phyloP scores from a whole-genome alignment of 2,888 invertebrate species.

The Scaptomyza cyrtandrae region DNA sequence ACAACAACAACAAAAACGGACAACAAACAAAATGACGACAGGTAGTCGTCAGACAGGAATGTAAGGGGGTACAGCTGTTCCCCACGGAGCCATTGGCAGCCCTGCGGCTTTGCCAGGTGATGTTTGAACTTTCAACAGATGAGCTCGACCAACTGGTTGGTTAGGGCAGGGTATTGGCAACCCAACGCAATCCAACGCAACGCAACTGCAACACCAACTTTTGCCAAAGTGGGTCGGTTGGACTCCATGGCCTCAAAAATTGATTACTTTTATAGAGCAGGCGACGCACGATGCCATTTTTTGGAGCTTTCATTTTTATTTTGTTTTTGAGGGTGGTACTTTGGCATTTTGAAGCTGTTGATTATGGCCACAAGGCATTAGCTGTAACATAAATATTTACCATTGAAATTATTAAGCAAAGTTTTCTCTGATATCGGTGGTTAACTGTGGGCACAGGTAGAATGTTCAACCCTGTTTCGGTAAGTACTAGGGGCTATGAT shows the following conservation, averaged over 20 bases:
- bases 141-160: constrained; percentile 32
- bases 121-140: constrained; percentile 72
- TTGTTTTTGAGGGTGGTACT: constrained; percentile 5
- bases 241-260: constrained; percentile 55
- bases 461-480: not conserved
- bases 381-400: constrained; percentile 76
- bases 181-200: constrained; percentile 9
- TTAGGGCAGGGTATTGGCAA: constrained; percentile 5
- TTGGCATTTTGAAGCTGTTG: constrained; percentile 72
- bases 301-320: constrained; percentile 23
- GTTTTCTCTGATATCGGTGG: constrained; percentile 53
- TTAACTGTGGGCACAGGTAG: constrained; percentile 19
- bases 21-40: constrained; percentile 64
- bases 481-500: constrained; percentile 16
- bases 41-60: constrained; percentile 60
- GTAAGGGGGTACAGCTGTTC: constrained; percentile 24
- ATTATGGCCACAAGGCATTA: constrained; percentile 76
- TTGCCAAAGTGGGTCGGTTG: constrained; percentile 60
- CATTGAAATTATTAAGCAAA: constrained; percentile 76
- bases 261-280: constrained; percentile 71
- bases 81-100: constrained; percentile 52
- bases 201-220: constrained; percentile 38
- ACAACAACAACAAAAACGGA: constrained; percentile 33
- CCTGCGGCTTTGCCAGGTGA: constrained; percentile 66
- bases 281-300: constrained; percentile 53